These are phyloP conservation scores for Chymomyza costata DNA, from an alignment of 1,140 invertebrate species.

Conservation along the genomic window DNA sequence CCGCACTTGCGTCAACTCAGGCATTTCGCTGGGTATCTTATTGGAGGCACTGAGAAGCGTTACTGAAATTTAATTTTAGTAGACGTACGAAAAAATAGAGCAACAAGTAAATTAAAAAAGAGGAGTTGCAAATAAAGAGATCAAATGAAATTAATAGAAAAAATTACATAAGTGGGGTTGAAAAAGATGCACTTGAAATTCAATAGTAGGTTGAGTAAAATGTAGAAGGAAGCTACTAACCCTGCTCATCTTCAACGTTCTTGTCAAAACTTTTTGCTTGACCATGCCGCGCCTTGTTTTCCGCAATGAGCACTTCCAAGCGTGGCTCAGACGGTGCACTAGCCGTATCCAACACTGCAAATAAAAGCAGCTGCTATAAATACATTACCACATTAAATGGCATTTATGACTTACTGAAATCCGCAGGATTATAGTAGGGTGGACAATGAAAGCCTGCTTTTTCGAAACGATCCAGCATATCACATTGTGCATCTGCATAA, in stretches of 20 bases:
- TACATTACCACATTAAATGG: background rate
- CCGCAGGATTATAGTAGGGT: conserved; percentile 82
- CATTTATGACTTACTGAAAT: conserved; percentile 75
- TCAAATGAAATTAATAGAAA: conserved; percentile 2
- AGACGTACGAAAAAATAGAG: conserved; percentile 46
- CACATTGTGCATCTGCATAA: conserved; percentile 78
- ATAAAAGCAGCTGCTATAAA: no score
- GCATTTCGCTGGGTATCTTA: conserved; percentile 5
- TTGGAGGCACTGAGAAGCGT: conserved; percentile 29
- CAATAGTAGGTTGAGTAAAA: conserved; percentile 1
- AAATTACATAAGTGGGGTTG: background rate
- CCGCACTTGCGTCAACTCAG: conserved; percentile 12
- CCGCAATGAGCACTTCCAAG: conserved; percentile 39
- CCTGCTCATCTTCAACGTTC: conserved; percentile 40
- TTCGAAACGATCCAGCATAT: conserved; percentile 77
- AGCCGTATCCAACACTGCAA: conserved; percentile 54
- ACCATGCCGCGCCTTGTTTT: conserved; percentile 40
- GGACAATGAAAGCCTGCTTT: conserved; percentile 79
- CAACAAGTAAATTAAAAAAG: conserved; percentile 10
- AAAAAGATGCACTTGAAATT: conserved; percentile 1
- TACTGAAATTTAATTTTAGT: conserved; percentile 48
- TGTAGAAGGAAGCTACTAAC: conserved; percentile 38
- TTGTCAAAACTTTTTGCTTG: conserved; percentile 14
- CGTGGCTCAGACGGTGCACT: conserved; percentile 48
- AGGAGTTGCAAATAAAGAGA: conserved; percentile 10